Evolutionary conservation across 2,113 vertebrate species (phyloP).

Genomic region (Podilymbus podiceps): DNA sequence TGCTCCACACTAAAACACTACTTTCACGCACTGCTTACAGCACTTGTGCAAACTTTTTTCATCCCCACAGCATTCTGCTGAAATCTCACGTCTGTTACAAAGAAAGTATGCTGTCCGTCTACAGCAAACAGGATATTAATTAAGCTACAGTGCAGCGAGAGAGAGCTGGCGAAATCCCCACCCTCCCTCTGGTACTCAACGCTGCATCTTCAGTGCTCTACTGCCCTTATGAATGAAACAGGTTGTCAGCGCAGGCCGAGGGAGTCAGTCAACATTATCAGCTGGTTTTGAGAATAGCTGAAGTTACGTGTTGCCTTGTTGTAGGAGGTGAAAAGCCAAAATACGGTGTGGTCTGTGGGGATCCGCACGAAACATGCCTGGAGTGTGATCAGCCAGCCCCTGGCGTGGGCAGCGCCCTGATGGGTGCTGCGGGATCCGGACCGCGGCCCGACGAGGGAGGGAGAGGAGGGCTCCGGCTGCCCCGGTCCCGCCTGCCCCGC

Average conservation of each 20-base stretch:
- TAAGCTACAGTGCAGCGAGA: rapidly evolving
- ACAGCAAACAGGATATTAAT: not conserved
- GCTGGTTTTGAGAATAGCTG: not conserved
- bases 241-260: no score
- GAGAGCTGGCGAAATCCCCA: not conserved
- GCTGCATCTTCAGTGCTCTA: rapidly evolving
- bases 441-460: no score
- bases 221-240: not conserved
- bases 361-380: rapidly evolving
- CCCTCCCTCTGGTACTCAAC: rapidly evolving
- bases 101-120: not conserved
- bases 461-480: no score
- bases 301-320: rapidly evolving
- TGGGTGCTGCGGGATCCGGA: rapidly evolving
- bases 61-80: not conserved
- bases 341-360: rapidly evolving
- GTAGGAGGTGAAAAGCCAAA: not conserved
- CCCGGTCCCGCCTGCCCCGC: no score
- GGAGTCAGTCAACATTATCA: rapidly evolving
- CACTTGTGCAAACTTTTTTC: not conserved
- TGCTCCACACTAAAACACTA: not conserved
- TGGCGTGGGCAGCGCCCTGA: rapidly evolving
- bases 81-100: not conserved
- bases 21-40: not conserved
- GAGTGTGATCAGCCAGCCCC: rapidly evolving